Evolutionary conservation across 2,113 vertebrate genomes (phyloP).

Genomic region (Kryptolebias marmoratus): DNA sequence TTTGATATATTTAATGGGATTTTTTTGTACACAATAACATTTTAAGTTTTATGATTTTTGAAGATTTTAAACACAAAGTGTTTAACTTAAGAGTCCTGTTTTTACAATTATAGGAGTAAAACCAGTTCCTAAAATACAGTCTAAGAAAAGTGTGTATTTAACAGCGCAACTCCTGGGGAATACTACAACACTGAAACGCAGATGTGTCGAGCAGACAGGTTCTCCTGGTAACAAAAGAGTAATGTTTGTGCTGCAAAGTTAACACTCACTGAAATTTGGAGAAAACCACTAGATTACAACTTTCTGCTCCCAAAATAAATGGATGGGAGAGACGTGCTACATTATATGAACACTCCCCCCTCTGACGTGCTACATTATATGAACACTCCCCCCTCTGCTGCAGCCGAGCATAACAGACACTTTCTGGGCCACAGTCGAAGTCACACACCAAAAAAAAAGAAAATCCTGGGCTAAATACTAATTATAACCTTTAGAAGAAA

Average conservation of each 20-base stretch:
- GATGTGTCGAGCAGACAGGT: conserved; percentile 1
- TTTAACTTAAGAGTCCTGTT: too few species aligned
- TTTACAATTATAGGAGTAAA: too few species aligned
- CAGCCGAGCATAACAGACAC: conserved; percentile 55
- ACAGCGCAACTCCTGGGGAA: background rate
- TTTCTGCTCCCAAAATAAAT: conserved; percentile 65
- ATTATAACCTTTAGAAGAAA: conserved; percentile 74
- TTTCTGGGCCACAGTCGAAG: conserved; percentile 70
- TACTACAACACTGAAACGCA: background rate
- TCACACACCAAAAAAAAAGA: conserved; percentile 40
- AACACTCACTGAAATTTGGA: conserved; percentile 50
- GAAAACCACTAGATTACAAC: conserved; percentile 65
- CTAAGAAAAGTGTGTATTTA: too few species aligned
- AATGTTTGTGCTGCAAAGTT: conserved; percentile 26
- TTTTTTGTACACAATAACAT: too few species aligned
- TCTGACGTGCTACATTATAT: conserved; percentile 36
- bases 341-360: conserved; percentile 38
- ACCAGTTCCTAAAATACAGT: too few species aligned
- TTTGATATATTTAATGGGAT: too few species aligned
- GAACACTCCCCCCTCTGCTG: conserved; percentile 31
- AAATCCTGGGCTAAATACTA: conserved; percentile 60
- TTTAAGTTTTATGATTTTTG: too few species aligned
- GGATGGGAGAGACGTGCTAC: conserved; percentile 32
- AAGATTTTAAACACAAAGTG: too few species aligned
- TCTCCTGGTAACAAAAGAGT: conserved; percentile 8